A percentile compares a stretch with the other conserved stretches of the same genome.
Evolutionary conservation across 2,113 vertebrate genomes (phyloP).

Genomic region (Microcebus griseorufus): DNA sequence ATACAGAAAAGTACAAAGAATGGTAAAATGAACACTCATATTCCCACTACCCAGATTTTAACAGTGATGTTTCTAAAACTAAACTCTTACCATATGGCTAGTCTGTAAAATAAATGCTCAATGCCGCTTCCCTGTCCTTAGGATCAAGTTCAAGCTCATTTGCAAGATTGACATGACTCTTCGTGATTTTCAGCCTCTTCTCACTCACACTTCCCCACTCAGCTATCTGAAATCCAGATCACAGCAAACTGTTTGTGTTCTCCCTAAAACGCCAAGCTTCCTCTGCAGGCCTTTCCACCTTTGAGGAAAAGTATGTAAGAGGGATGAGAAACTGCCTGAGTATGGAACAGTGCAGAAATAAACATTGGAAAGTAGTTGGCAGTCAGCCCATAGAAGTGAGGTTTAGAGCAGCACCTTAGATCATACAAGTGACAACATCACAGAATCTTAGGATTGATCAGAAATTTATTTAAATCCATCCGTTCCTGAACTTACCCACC

Average conservation of each 20-base stretch:
- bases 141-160: neutral
- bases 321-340: neutral
- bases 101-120: neutral
- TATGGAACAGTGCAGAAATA: neutral
- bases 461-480: slow-evolving; percentile 31
- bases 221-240: neutral
- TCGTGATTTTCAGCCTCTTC: neutral
- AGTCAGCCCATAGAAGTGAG: neutral
- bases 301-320: neutral
- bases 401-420: neutral
- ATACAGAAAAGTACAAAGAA: neutral
- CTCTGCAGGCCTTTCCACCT: neutral
- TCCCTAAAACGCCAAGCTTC: neutral
- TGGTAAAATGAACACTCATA: neutral
- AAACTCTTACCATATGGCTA: neutral
- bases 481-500: neutral
- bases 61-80: neutral
- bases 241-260: neutral
- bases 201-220: neutral
- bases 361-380: neutral
- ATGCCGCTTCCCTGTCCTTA: neutral
- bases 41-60: neutral
- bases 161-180: neutral
- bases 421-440: neutral
- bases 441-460: neutral